Evolutionary conservation across 2,113 vertebrate genomes (phyloP).

Genomic region (Macrotus californicus): DNA sequence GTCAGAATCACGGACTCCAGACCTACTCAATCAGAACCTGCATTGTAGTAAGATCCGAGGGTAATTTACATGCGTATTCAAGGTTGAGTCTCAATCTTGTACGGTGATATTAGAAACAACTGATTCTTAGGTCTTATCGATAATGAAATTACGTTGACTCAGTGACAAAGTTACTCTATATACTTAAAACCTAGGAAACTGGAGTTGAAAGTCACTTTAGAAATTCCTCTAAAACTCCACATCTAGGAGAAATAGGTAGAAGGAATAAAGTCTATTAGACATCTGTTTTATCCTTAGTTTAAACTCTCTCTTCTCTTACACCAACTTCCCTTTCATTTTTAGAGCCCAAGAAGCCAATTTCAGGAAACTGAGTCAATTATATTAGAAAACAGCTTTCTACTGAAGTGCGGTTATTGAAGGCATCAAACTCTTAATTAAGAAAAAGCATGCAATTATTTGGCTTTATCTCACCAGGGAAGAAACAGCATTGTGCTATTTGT

Average conservation of each 20-base stretch:
- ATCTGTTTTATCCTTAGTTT: background rate
- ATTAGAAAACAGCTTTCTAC: background rate
- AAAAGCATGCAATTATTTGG: background rate
- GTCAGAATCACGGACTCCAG: background rate
- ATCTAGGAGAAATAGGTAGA: background rate
- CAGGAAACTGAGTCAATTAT: slow-evolving; percentile 24
- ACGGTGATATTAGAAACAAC: background rate
- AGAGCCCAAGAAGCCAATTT: background rate
- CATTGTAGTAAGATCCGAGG: background rate
- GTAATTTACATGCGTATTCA: background rate
- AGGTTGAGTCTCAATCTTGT: background rate
- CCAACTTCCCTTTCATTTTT: background rate
- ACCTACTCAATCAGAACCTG: background rate
- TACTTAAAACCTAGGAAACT: background rate
- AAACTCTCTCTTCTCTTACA: background rate
- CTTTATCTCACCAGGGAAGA: background rate
- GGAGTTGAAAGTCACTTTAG: background rate
- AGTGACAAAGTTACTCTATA: background rate
- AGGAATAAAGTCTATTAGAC: background rate
- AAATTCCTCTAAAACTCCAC: background rate
- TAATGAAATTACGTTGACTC: background rate
- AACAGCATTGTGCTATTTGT: slow-evolving; percentile 14
- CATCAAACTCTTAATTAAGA: slow-evolving; percentile 2
- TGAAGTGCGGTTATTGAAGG: background rate
- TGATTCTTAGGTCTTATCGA: background rate